These are phyloP conservation scores for Spatulosminthurus flaviceps DNA, from an alignment of 2,888 invertebrate species.

Conservation along the genomic window DNA sequence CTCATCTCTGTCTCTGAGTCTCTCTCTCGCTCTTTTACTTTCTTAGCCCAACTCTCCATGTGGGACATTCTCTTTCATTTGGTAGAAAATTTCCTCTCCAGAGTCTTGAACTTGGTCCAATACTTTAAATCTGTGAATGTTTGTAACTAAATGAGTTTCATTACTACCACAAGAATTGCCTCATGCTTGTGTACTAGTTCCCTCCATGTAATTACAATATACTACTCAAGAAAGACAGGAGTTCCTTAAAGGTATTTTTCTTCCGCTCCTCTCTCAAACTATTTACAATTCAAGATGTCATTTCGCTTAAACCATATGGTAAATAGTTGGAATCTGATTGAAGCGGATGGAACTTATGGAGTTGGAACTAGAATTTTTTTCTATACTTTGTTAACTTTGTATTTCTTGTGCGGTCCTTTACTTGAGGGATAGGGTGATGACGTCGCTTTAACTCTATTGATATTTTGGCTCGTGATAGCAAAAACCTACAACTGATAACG, in stretches of 20 bases:
- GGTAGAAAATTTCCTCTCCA: not conserved
- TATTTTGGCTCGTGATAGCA: conserved; percentile 3
- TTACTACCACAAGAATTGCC: too few relatives aligned
- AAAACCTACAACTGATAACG: not conserved
- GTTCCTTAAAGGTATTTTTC: too few relatives aligned
- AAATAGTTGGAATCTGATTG: not conserved
- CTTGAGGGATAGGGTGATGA: conserved; percentile 9
- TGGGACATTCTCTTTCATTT: not conserved
- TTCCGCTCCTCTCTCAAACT: too few relatives aligned
- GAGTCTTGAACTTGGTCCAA: too few relatives aligned
- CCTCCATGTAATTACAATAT: too few relatives aligned
- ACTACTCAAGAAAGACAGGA: too few relatives aligned
- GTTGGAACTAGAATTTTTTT: not conserved
- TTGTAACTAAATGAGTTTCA: too few relatives aligned
- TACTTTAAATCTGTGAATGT: too few relatives aligned
- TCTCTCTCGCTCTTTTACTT: too few relatives aligned
- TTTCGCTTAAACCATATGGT: not conserved
- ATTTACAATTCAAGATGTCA: too few relatives aligned
- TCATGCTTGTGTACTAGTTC: too few relatives aligned
- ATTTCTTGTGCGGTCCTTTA: conserved; percentile 3
- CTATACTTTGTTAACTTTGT: not conserved
- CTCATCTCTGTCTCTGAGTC: not conserved
- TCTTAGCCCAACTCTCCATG: not conserved
- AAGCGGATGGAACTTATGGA: not conserved
- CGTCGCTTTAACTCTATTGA: conserved; percentile 7